Evolutionary conservation across 92 coral and sea anemone genomes (phyloP).

Genomic region (Nematostella vectensis): DNA sequence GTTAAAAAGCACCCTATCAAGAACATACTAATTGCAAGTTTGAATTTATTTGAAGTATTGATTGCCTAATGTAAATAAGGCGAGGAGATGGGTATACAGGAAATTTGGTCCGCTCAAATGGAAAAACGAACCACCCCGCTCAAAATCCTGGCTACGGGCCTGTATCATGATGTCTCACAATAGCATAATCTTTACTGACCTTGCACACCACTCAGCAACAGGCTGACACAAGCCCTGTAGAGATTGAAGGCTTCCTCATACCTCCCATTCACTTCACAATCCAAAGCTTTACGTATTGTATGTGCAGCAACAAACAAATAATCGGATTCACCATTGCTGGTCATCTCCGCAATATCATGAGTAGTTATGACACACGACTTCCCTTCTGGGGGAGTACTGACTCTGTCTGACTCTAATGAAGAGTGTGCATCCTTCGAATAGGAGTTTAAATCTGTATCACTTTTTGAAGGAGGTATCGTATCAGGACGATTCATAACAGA

Average conservation of each 20-base stretch:
- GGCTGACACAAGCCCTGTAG: slow-evolving; percentile 88
- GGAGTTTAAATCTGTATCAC: background rate
- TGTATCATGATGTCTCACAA: no score
- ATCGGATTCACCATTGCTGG: slow-evolving; percentile 40
- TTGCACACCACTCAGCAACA: slow-evolving; percentile 91
- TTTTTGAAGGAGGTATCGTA: background rate
- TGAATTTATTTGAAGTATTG: no score
- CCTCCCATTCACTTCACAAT: slow-evolving; percentile 81
- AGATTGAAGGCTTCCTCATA: slow-evolving; percentile 86
- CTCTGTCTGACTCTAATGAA: background rate
- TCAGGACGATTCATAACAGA: background rate
- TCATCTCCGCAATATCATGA: slow-evolving; percentile 23
- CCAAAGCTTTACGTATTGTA: slow-evolving; percentile 74
- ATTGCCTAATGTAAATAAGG: no score
- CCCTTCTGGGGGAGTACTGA: background rate
- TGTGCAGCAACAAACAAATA: slow-evolving; percentile 85
- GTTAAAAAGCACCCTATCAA: no score
- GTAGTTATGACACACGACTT: slow-evolving; percentile 21
- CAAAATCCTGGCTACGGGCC: no score
- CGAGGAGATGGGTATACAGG: no score
- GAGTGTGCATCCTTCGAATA: background rate
- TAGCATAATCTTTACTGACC: slow-evolving; percentile 37
- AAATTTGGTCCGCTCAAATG: no score
- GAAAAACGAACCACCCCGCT: no score
- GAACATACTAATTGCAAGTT: no score